Base-by-base conservation (phyloP, 2,113 vertebrate species). In the Rhizomys pruinosus region DNA sequence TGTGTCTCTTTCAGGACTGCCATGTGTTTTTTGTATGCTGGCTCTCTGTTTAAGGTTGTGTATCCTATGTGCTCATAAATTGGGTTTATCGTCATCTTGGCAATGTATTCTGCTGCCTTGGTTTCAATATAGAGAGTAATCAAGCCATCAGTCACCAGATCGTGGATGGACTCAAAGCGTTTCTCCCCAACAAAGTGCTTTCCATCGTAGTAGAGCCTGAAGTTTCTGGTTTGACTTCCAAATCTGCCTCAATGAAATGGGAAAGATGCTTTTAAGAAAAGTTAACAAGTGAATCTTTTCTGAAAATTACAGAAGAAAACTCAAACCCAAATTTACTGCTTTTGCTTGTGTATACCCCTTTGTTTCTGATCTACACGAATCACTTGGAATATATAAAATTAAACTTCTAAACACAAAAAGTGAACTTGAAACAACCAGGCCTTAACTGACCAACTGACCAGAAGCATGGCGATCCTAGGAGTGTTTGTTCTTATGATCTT, bases 41-140 rank as follows among this genome's bases (percentile, higher is more conserved):
- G 99, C 98, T 99, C 99, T 97, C 99, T 98, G 98, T 98, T 99
- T 98, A 99, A 98, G 91, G 99, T 98, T 97, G 99, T 99, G 98
- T 99, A 99, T 98, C 99, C 99, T 98, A 99, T 97, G 91, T 99
- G 99, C 98, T 99, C 99, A 97, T 99, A 99, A 98, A 98, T 98
- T 97, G 98, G 98, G 97, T 99, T 99, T 98, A 99, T 99, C 96
- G 98, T 99, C 98, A 99, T 99, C 98, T 98, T 98, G 98, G 98
- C 98, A 98, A 99, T 99, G 97, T 99, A 99, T 98, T 99, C 98
- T 94, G 98, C 98, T 98, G 98, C 98, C 97, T 99, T 99, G 96
- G 98, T 99, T 98, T 99, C 98, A 98, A 99, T 98, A 98, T 99
- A 99, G 97, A 99, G 98, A 97, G 98, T 99, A 98, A 99, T 99